These are phyloP conservation scores for Trachelus iudaicus DNA, from an alignment of 2,888 invertebrate species.

Conservation along the genomic window DNA sequence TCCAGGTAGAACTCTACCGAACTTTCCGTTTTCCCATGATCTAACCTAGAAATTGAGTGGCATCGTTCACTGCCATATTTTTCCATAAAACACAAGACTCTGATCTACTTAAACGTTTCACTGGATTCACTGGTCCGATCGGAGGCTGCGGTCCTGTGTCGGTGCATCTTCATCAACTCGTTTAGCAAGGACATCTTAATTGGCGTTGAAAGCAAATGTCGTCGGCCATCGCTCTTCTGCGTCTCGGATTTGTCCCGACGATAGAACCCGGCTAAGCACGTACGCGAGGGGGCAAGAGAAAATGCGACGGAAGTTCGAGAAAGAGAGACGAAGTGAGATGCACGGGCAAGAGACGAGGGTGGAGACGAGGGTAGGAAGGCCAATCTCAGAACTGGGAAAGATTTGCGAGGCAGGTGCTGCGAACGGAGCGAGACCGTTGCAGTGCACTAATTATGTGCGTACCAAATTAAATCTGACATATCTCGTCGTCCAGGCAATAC, in stretches of 20 bases:
- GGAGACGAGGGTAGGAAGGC: slow-evolving; percentile 20
- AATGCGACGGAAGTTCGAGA: not conserved
- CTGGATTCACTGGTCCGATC: not conserved
- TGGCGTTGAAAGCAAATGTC: slow-evolving; percentile 56
- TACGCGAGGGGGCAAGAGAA: slow-evolving; percentile 13
- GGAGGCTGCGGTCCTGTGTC: not conserved
- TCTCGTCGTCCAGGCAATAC: slow-evolving; percentile 32
- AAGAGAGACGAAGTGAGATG: slow-evolving; percentile 17
- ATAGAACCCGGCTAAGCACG: slow-evolving; percentile 16
- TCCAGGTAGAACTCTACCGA: no score
- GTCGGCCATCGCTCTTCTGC: slow-evolving; percentile 44
- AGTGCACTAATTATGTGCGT: slow-evolving; percentile 56
- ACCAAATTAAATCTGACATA: slow-evolving; percentile 61
- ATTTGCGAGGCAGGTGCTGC: slow-evolving; percentile 59
- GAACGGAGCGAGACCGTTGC: slow-evolving; percentile 58
- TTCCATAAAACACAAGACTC: not conserved
- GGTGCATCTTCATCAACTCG: slow-evolving; percentile 34
- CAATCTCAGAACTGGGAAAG: slow-evolving; percentile 30
- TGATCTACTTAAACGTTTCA: not conserved
- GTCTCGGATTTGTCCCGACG: slow-evolving; percentile 50
- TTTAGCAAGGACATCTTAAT: slow-evolving; percentile 57
- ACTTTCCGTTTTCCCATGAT: not conserved
- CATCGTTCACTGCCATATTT: not conserved
- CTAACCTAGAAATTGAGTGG: not conserved
- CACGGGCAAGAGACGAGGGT: slow-evolving; percentile 12